Percentiles rank a stretch among this genome's conserved stretches.
Evolutionary conservation across 2,888 invertebrate species (phyloP).

Genomic region (Azorinus chamasolen): DNA sequence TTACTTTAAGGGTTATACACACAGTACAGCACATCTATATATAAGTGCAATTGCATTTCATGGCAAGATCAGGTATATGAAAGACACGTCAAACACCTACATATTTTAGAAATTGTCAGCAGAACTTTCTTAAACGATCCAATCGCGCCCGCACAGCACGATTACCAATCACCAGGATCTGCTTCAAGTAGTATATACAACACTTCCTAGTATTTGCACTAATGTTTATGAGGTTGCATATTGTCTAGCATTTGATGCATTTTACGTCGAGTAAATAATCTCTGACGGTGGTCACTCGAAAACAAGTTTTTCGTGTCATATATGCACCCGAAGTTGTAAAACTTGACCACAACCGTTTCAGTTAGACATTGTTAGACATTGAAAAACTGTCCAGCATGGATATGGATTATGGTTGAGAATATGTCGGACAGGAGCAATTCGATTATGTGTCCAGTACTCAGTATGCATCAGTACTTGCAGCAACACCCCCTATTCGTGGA

Average conservation of each 20-base stretch:
- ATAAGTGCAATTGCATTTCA: constrained; percentile 10
- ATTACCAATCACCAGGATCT: constrained; percentile 1
- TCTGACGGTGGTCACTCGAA: too few species aligned
- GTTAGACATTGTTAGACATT: too few species aligned
- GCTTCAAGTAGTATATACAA: background rate
- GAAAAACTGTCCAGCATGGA: constrained; percentile 35
- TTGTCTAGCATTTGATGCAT: constrained; percentile 38
- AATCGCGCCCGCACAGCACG: background rate
- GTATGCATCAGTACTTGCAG: constrained; percentile 4
- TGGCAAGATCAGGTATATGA: background rate
- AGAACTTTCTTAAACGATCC: too few species aligned
- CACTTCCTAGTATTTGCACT: constrained; percentile 20
- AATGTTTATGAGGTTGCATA: constrained; percentile 36
- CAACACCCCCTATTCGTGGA: constrained; percentile 2
- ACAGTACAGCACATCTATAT: background rate
- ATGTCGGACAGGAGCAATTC: too few species aligned
- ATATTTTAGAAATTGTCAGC: constrained; percentile 1
- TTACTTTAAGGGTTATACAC: background rate
- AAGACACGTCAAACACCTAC: constrained; percentile 1
- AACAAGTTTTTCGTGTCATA: too few species aligned
- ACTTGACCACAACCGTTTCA: too few species aligned
- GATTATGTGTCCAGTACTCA: constrained; percentile 24
- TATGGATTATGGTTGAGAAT: constrained; percentile 8
- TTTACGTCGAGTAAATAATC: constrained; percentile 31
- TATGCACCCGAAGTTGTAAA: too few species aligned